Conservation (phyloP, 2,113 vertebrate species). For the Microtus pennsylvanicus region DNA sequence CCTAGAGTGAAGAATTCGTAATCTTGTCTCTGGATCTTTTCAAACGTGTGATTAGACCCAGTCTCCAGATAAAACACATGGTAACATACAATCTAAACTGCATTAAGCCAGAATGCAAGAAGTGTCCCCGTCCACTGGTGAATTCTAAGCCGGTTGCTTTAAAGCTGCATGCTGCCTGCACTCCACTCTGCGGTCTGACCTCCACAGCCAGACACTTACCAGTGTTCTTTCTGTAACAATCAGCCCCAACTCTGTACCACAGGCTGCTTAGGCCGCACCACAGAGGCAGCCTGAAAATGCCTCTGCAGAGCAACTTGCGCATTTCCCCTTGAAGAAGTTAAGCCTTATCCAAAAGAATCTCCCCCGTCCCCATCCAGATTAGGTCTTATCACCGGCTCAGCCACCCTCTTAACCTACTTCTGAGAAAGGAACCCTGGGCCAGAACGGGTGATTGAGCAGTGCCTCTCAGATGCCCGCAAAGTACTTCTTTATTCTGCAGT, state of each 20-base stretch:
- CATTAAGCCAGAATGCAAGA: conserved; percentile 7
- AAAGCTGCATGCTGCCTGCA: not conserved
- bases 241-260: not conserved
- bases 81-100: conserved; percentile 42
- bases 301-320: not conserved
- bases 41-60: conserved; percentile 59
- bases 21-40: conserved; percentile 51
- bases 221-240: conserved; percentile 4
- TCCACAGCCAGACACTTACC: not conserved
- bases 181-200: conserved; percentile 22
- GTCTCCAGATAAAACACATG: conserved; percentile 11
- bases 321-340: conserved; percentile 28
- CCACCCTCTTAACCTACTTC: not conserved
- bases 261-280: not conserved
- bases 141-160: conserved; percentile 29
- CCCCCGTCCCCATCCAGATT: not conserved
- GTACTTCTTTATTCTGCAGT: conserved; percentile 1
- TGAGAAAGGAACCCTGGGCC: not conserved
- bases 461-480: not conserved
- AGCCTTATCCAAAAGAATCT: not conserved
- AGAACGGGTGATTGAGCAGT: not conserved
- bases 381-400: conserved; percentile 32
- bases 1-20: conserved; percentile 54
- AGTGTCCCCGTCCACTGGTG: not conserved
- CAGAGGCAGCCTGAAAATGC: not conserved